Base-by-base conservation (phyloP, 2,888 invertebrate genomes). In the Hemicrepidius hirtus region DNA sequence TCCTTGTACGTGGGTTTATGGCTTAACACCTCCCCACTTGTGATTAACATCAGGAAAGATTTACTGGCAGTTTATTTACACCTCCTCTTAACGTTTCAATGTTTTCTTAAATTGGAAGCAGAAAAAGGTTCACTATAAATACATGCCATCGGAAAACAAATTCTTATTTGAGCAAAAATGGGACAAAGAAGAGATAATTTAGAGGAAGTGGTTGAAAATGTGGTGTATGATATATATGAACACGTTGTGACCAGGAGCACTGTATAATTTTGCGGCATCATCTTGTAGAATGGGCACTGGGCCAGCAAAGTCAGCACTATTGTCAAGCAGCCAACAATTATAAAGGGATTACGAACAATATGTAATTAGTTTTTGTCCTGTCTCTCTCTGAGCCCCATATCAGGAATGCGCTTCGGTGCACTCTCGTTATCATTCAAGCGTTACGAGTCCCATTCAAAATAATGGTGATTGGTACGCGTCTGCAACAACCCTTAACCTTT, bases 311-410 rank as follows among this genome's bases (percentile, higher is more conserved):
- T 79, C 79, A 73, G 79, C 80, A 74, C 81, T 78, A 83, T 84
- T 84, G 84, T 84, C 83, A 82, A 80, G 79, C 82, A 79, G 82
- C 81, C 82, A 81, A 81, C 82, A 82, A 84, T 84, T 84, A 84
- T 82, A 82, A 81, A 81, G 81, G 82, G 83, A 84, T 84, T 84
- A 84, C 82, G 81, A 82, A 82, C 82, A 81, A 82, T 82, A 80
- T 82, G 83, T 82, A 84, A 84, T 83, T 84, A 82, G 81, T 82
- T 79, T 79, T 80, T 82, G 79, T 78, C 72, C 69, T 55, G 55
- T 73, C 75, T 74, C 75, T 68, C 74, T 68, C 66, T 28, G 44
- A 53, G 28, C 46, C 71, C 57, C 65, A 28, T 70, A 65, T 63
- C 68, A 41, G 65, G 68, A 74, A 74, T 76, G 76, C 75, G 70